A percentile compares a stretch with the other conserved stretches of the same genome.
Evolutionary conservation across 1,140 invertebrate genomes (phyloP).

Genomic region (Uloborus diversus): DNA sequence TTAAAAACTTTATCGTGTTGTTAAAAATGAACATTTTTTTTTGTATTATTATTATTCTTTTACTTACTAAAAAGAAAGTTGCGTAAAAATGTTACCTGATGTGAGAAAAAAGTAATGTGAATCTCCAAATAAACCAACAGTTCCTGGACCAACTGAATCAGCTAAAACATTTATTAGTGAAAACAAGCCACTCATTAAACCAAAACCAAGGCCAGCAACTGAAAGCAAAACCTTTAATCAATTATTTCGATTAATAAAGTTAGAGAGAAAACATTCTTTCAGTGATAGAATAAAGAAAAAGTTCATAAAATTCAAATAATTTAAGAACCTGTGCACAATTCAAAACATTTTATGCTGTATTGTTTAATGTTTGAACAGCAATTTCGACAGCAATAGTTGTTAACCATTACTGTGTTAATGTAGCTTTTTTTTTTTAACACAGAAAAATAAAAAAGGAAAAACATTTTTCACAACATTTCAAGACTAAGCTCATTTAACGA

Average conservation of each 20-base stretch:
- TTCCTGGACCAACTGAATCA: conserved; percentile 91
- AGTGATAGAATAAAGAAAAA: neutral
- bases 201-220: conserved; percentile 94
- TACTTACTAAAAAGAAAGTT: no score
- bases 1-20: no score
- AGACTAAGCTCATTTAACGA: no score
- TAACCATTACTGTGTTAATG: no score
- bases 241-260: no score
- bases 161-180: conserved; percentile 92
- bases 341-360: neutral
- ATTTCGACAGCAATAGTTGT: no score
- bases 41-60: no score
- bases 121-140: conserved; percentile 85
- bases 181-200: conserved; percentile 93
- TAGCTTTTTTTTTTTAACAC: no score
- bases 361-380: neutral
- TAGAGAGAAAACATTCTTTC: neutral
- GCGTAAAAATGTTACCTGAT: conserved; percentile 72
- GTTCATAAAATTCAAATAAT: neutral
- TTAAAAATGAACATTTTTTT: no score
- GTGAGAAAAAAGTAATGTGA: conserved; percentile 85
- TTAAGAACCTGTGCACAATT: neutral
- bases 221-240: no score
- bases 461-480: no score
- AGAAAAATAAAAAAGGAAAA: no score